Conservation (phyloP, 2,888 invertebrate species). For the Drosophila kambysellisi region DNA sequence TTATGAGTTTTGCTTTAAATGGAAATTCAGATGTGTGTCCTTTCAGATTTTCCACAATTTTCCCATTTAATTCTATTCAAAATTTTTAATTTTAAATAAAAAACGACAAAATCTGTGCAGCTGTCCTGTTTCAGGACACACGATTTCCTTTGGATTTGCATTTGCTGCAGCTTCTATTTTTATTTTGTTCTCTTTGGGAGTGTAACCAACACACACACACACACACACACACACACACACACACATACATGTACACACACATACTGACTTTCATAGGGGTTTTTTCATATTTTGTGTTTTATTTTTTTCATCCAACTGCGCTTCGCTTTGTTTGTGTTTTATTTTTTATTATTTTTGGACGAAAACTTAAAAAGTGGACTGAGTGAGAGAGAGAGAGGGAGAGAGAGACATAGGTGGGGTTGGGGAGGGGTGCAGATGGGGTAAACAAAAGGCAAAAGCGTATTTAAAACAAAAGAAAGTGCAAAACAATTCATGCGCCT, state of each 20-base stretch:
- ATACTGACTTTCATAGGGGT: conserved; percentile 20
- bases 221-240: conserved; percentile 10
- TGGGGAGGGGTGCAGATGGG: conserved; percentile 5
- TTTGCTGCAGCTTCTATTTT: conserved; percentile 8
- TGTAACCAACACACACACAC: conserved; percentile 29
- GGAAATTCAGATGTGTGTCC: background rate
- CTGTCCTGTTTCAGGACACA: conserved; percentile 35
- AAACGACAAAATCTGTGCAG: conserved; percentile 1
- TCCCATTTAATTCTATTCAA: background rate
- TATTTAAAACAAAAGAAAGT: conserved; percentile 81
- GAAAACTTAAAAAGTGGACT: conserved; percentile 46
- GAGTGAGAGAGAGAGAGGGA: background rate
- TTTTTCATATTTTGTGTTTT: conserved; percentile 8
- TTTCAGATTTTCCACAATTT: background rate
- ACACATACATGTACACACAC: background rate
- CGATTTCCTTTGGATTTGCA: conserved; percentile 17
- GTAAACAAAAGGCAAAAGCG: conserved; percentile 62
- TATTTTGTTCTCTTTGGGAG: conserved; percentile 25
- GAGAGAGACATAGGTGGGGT: background rate
- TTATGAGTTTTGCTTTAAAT: background rate
- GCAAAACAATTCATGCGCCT: conserved; percentile 76
- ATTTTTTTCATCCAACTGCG: conserved; percentile 36
- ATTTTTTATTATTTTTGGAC: conserved; percentile 39
- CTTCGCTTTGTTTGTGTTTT: conserved; percentile 49
- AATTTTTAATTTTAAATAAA: background rate